A percentile compares a stretch with the other conserved stretches of the same genome.
Conservation (phyloP, 2,888 invertebrate genomes). For the Clostera curtula region DNA sequence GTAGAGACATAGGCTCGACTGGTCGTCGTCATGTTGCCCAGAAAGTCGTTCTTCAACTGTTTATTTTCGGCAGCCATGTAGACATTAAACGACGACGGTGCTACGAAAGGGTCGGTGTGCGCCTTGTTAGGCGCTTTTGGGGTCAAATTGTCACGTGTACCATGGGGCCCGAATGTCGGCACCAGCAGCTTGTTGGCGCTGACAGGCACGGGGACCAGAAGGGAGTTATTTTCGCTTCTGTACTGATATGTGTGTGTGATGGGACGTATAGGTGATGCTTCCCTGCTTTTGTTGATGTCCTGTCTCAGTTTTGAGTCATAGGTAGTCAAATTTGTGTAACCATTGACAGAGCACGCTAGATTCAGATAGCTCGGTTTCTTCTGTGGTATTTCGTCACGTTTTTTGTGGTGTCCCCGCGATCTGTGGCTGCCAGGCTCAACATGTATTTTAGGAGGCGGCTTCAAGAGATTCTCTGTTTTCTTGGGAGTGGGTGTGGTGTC, state of each 20-base stretch:
- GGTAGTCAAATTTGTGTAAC: conserved; percentile 89
- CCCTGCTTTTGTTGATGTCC: conserved; percentile 81
- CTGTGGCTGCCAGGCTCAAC: conserved; percentile 54
- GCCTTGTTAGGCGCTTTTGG: conserved; percentile 68
- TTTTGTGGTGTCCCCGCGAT: conserved; percentile 54
- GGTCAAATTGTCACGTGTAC: conserved; percentile 63
- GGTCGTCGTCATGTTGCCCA: conserved; percentile 64
- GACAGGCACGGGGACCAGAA: conserved; percentile 64
- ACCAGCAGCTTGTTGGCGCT: conserved; percentile 73
- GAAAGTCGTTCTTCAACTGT: conserved; percentile 66
- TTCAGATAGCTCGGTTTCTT: conserved; percentile 92
- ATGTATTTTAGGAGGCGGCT: conserved; percentile 59
- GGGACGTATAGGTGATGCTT: conserved; percentile 81
- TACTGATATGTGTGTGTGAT: conserved; percentile 68
- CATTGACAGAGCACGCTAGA: conserved; percentile 92
- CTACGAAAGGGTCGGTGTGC: conserved; percentile 63
- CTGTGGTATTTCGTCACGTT: conserved; percentile 54
- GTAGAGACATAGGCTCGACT: conserved; percentile 54
- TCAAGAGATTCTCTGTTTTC: conserved; percentile 49
- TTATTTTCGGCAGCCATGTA: conserved; percentile 69
- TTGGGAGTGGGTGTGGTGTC: conserved; percentile 42
- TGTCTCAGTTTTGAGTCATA: conserved; percentile 88
- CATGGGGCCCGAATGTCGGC: conserved; percentile 69
- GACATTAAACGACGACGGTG: conserved; percentile 56
- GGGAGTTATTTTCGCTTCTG: conserved; percentile 55